Base-by-base conservation (phyloP, 2,797 vertebrate species). In the Octomys mimax region DNA sequence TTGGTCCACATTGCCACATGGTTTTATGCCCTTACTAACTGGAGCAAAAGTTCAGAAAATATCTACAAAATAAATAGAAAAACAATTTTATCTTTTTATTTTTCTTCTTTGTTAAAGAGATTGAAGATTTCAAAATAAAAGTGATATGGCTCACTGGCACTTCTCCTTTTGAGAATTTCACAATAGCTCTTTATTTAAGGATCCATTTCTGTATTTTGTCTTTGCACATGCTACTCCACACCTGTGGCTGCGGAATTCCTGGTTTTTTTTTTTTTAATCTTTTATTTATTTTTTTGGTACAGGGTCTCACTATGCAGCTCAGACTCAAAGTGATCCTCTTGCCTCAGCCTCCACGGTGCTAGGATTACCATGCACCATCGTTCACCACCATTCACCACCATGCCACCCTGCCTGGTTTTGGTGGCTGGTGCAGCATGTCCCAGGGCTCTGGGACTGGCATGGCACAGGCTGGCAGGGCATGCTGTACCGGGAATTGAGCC, bases 101-200 rank as follows among this genome's bases (percentile, higher is more conserved):
- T 84, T 95, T 66, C 52, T 88, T 92, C 96, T 22, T 75, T 39
- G 22, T 59, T 88, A 85, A 36, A 73, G 42, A 95, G 57, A n/a
- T 52, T 87, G 77, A 82, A 64, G 36, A 54, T 61, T 93, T 87
- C 36, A 1, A 8, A 79, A 57, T 57, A 57, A 89, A n/a, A 70
- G 33, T 70, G 26, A 39, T 46, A 36, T 31, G 31, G 13, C 9
- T 28, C 57, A 82, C 36, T 70, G 57, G 18, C 24, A 57, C 28
- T 82, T 94, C 22, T 81, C n/a, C 46, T 94, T 89, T 92, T 73
- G 26, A 73, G 57, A 85, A 82, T 86, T 85, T 70, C 52, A 86
- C 59, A 42, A 21, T 5, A 46, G 33, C 39, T 96, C 49, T 96
- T 91, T 81, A 71, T 59, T 57, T 88, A 42, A 36, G 54, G 10